phyloP scores from a whole-genome alignment of 2,888 invertebrate genomes.

The Halictus ligatus region DNA sequence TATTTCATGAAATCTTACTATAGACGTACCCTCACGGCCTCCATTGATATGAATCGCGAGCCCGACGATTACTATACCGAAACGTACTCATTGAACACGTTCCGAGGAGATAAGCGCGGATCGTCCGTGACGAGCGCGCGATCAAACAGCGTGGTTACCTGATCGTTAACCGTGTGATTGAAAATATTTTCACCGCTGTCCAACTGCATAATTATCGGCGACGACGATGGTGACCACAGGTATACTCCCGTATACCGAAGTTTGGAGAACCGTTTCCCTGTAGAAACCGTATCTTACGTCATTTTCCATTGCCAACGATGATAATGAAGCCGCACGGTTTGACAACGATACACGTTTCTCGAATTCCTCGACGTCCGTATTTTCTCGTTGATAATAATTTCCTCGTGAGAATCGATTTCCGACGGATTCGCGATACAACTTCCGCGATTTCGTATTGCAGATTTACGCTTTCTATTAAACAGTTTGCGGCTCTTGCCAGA shows the following conservation, averaged over 20 bases:
- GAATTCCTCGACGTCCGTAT: not conserved
- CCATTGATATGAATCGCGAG: not conserved
- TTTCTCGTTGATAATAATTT: not conserved
- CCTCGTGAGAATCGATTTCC: not conserved
- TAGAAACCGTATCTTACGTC: not conserved
- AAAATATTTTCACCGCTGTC: not conserved
- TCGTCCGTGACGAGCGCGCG: not conserved
- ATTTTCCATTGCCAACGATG: not conserved
- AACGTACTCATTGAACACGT: not conserved
- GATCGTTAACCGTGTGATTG: not conserved
- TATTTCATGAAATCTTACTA: not conserved
- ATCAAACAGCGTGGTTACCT: not conserved
- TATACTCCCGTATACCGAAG: not conserved
- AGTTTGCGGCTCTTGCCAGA: not conserved
- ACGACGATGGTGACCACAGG: conserved; percentile 10
- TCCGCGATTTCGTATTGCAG: not conserved
- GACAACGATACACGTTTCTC: not conserved
- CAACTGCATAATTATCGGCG: conserved; percentile 13
- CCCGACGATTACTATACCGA: not conserved
- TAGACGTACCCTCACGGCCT: not conserved
- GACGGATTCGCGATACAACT: not conserved
- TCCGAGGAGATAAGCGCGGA: not conserved
- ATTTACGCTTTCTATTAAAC: conserved; percentile 2
- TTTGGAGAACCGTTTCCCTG: not conserved
- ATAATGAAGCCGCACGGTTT: not conserved